Conservation (phyloP, 30 jellyfish, hydroid and myxozoan species). For the Hydra vulgaris region DNA sequence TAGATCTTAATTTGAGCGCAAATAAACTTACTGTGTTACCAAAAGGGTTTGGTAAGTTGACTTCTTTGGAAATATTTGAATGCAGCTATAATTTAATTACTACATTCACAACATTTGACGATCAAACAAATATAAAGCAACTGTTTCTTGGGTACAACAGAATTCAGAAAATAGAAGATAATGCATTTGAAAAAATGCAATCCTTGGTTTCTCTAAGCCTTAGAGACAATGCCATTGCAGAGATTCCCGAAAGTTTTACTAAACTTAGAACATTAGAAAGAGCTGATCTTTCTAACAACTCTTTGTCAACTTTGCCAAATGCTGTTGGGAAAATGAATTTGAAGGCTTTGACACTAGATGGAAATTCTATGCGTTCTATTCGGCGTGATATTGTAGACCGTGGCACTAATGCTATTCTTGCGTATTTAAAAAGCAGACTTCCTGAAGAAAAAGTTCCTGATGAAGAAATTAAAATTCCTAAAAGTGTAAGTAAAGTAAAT, state of each 20-base stretch:
- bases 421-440: slow-evolving; percentile 42
- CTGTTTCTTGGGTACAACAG: slow-evolving; percentile 65
- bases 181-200: slow-evolving; percentile 35
- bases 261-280: slow-evolving; percentile 34
- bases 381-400: slow-evolving; percentile 61
- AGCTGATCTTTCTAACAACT: slow-evolving; percentile 53
- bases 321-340: slow-evolving; percentile 51
- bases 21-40: slow-evolving; percentile 52
- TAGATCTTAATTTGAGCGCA: slow-evolving; percentile 42
- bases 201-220: slow-evolving; percentile 36
- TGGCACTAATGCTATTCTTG: slow-evolving; percentile 61
- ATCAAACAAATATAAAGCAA: slow-evolving; percentile 43
- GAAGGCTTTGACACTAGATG: slow-evolving; percentile 51
- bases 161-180: slow-evolving; percentile 27
- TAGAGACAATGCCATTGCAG: slow-evolving; percentile 48
- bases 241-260: slow-evolving; percentile 50
- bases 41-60: slow-evolving; percentile 46
- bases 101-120: slow-evolving; percentile 31
- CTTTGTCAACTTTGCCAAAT: slow-evolving; percentile 46
- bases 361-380: slow-evolving; percentile 61
- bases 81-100: slow-evolving; percentile 53
- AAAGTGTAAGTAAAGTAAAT: neutral
- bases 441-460: slow-evolving; percentile 5
- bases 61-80: slow-evolving; percentile 44
- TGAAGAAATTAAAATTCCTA: neutral